Evolutionary conservation across 1,140 invertebrate genomes (phyloP).

Genomic region (Philotrypesis tridentata): DNA sequence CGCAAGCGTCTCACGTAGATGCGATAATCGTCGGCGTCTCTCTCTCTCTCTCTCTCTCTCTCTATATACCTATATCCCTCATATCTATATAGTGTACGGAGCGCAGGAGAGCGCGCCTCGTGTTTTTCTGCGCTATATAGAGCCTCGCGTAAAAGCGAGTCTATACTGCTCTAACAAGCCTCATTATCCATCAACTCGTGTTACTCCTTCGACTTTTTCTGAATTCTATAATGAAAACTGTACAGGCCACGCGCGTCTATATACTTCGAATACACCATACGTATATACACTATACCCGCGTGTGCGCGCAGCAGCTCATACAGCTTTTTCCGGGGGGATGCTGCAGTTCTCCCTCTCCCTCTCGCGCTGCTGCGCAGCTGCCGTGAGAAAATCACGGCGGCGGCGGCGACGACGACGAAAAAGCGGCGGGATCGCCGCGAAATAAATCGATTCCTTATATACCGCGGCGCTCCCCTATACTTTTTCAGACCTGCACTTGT

Average conservation of each 20-base stretch:
- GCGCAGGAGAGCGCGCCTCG: neutral
- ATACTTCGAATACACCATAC: too few relatives aligned
- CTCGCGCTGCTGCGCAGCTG: too few relatives aligned
- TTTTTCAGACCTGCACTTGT: too few relatives aligned
- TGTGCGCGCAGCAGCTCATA: too few relatives aligned
- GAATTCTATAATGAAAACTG: neutral
- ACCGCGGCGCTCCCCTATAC: too few relatives aligned
- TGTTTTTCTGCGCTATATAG: neutral
- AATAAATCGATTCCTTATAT: neutral
- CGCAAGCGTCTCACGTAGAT: conserved; percentile 51
- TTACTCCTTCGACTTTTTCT: neutral
- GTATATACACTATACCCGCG: too few relatives aligned
- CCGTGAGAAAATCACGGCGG: neutral
- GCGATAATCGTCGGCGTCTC: conserved; percentile 44
- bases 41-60: neutral
- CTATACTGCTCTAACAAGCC: neutral
- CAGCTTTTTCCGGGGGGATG: neutral
- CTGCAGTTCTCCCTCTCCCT: too few relatives aligned
- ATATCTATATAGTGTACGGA: too few relatives aligned
- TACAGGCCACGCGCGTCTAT: neutral
- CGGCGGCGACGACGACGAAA: neutral
- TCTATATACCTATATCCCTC: neutral
- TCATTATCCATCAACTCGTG: neutral
- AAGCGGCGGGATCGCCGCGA: neutral
- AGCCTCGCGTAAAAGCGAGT: neutral